Evolutionary conservation across 2,888 invertebrate species (phyloP).

Genomic region (Drosophila neotestacea): DNA sequence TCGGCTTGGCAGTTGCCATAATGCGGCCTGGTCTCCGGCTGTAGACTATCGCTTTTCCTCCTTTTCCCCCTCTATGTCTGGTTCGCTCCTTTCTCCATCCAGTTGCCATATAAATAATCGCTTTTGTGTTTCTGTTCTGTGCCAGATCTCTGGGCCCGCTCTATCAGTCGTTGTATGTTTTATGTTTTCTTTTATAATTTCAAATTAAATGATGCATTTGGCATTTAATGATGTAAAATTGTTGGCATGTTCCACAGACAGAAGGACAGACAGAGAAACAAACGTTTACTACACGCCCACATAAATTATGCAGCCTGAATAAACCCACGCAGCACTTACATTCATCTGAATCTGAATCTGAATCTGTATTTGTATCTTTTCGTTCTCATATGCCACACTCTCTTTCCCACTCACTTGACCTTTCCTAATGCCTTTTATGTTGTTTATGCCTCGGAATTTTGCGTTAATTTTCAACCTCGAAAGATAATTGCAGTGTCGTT

Average conservation of each 20-base stretch:
- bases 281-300: slow-evolving; percentile 16
- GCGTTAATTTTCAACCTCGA: slow-evolving; percentile 48
- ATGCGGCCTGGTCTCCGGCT: slow-evolving; percentile 1
- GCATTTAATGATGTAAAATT: slow-evolving; percentile 76
- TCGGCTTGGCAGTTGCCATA: slow-evolving; percentile 39
- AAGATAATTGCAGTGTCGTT: slow-evolving; percentile 58
- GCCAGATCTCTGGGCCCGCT: slow-evolving; percentile 13
- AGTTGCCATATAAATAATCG: slow-evolving; percentile 67
- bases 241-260: slow-evolving; percentile 33
- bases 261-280: background rate
- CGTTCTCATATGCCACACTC: slow-evolving; percentile 20
- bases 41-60: slow-evolving; percentile 7
- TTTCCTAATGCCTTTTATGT: slow-evolving; percentile 59
- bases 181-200: slow-evolving; percentile 73
- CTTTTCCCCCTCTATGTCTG: background rate
- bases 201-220: slow-evolving; percentile 79
- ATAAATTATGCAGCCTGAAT: slow-evolving; percentile 58
- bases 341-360: slow-evolving; percentile 1
- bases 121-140: slow-evolving; percentile 57
- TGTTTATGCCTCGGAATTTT: slow-evolving; percentile 30
- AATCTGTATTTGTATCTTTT: slow-evolving; percentile 16
- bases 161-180: slow-evolving; percentile 35
- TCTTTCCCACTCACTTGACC: slow-evolving; percentile 48
- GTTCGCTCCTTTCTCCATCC: background rate
- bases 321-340: slow-evolving; percentile 16